A percentile compares a stretch with the other conserved stretches of the same genome.
Evolutionary conservation across 2,797 vertebrate genomes (phyloP).

Genomic region (Leptoclinus maculatus): DNA sequence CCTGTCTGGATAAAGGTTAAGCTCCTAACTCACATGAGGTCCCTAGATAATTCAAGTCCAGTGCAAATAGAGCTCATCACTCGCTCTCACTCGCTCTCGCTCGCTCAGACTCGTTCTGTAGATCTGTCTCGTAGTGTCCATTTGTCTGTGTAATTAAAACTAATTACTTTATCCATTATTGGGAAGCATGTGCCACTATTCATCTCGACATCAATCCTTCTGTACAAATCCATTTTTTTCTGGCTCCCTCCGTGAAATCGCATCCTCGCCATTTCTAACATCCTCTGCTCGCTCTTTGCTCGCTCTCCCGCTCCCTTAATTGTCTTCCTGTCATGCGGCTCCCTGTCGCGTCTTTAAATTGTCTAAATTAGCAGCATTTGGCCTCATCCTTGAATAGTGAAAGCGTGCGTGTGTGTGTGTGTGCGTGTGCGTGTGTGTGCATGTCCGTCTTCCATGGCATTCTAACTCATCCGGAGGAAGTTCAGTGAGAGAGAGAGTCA

Average conservation of each 20-base stretch:
- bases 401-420: conserved; percentile 16
- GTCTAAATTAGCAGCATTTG: conserved; percentile 60
- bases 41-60: not conserved
- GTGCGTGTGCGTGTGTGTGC: not conserved
- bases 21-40: conserved; percentile 4
- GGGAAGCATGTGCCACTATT: conserved; percentile 43
- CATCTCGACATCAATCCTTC: conserved; percentile 51
- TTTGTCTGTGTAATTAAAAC: conserved; percentile 70
- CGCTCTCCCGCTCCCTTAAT: conserved; percentile 37
- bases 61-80: not conserved
- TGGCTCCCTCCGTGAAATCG: not conserved
- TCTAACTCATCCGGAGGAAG: conserved; percentile 8
- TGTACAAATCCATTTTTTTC: conserved; percentile 50
- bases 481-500: not conserved
- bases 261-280: conserved; percentile 30
- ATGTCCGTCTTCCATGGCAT: not conserved
- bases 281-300: conserved; percentile 6
- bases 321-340: conserved; percentile 52
- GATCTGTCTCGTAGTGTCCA: conserved; percentile 19
- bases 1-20: conserved; percentile 42
- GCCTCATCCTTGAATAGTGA: conserved; percentile 34
- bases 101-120: conserved; percentile 12
- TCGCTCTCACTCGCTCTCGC: not conserved
- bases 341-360: conserved; percentile 48
- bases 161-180: conserved; percentile 48